Percentiles rank a stretch among this genome's conserved stretches.
phyloP scores from a whole-genome alignment of 2,113 vertebrate genomes.

The Cavia porcellus region DNA sequence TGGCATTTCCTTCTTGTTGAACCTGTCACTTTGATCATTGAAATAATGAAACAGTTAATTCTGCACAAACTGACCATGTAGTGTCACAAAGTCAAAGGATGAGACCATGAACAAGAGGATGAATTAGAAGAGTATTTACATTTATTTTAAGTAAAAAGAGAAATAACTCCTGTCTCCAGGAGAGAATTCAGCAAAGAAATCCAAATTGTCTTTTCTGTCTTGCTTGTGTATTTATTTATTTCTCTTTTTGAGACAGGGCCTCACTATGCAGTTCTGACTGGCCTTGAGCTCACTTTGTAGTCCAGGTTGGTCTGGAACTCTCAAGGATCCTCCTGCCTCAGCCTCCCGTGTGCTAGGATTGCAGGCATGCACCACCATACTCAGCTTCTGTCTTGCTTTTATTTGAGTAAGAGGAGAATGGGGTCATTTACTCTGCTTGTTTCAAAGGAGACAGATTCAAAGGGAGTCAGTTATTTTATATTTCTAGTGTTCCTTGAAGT shows the following conservation, averaged over 20 bases:
- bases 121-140: background rate
- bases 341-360: no score
- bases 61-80: background rate
- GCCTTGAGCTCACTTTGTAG: no score
- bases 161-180: background rate
- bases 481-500: background rate
- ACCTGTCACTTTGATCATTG: background rate
- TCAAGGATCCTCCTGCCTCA: no score
- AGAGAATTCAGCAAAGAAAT: background rate
- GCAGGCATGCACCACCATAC: no score
- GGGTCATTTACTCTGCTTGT: background rate
- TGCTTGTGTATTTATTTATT: background rate
- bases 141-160: background rate
- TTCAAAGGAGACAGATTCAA: background rate
- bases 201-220: background rate
- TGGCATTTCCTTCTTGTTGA: background rate
- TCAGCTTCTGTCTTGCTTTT: background rate
- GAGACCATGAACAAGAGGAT: background rate
- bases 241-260: no score
- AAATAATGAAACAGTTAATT: background rate
- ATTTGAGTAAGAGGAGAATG: background rate
- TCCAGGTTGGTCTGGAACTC: no score
- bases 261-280: no score
- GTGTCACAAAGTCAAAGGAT: background rate
- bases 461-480: background rate